A percentile compares a stretch with the other conserved stretches of the same genome.
phyloP scores from a whole-genome alignment of 2,797 vertebrate species.

The Oceanodroma leucorhoa region DNA sequence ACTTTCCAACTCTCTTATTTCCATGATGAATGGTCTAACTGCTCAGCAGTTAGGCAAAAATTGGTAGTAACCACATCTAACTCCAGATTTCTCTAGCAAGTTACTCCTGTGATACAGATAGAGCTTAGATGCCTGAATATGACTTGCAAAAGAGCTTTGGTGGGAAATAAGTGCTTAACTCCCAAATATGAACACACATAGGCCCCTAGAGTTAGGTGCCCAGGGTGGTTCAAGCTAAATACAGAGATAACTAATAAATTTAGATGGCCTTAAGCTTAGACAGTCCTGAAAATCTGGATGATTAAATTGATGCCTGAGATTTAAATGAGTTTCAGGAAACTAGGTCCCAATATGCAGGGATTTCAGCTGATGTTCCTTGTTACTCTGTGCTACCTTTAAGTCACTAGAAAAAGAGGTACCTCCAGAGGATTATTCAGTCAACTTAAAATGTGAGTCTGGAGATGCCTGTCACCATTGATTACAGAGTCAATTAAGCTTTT shows the following conservation, averaged over 20 bases:
- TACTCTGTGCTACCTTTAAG: background rate
- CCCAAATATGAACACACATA: background rate
- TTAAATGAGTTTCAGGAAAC: background rate
- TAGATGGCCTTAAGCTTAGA: background rate
- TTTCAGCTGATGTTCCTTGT: background rate
- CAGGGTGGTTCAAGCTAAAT: background rate
- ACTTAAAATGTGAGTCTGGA: background rate
- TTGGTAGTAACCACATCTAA: background rate
- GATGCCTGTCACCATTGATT: background rate
- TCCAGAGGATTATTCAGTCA: background rate
- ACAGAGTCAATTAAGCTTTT: background rate
- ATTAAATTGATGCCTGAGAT: background rate
- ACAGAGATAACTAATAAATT: background rate
- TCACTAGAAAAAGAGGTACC: background rate
- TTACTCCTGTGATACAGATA: background rate
- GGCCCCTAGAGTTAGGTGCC: background rate
- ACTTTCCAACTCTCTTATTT: background rate
- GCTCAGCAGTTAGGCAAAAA: background rate
- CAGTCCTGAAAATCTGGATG: background rate
- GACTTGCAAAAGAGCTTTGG: background rate
- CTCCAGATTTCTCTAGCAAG: background rate
- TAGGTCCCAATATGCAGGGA: background rate
- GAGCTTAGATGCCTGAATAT: background rate
- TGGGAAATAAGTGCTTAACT: background rate
- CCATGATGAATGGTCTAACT: background rate